Base-by-base conservation (phyloP, 2,888 invertebrate species). In the Erynnis tages region DNA sequence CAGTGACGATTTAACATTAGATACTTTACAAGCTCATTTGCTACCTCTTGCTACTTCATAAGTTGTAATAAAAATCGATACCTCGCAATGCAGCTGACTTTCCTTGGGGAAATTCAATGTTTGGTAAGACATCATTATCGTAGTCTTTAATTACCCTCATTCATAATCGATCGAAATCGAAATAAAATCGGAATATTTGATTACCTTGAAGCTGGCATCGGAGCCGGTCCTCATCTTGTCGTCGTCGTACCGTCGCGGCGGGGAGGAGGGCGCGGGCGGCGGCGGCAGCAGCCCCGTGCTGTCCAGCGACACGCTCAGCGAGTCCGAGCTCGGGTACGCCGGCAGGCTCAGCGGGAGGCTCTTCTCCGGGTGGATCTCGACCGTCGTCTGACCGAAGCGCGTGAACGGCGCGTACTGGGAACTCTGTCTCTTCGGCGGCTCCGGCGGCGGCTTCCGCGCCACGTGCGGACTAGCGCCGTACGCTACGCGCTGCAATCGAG, bases 171-270 rank as follows among this genome's bases (percentile, higher is more conserved):
- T n/a, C n/a, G n/a, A n/a, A n/a, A n/a, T n/a, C n/a, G n/a, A n/a
- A n/a, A n/a, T n/a, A n/a, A n/a, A n/a, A n/a, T 57, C 57, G 23
- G 16, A 37, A 37, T 8, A 8, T 27, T 27, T 8, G 27, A 8
- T 23, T 76, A 95, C 94, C 93, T 95, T 95, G 85, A 95, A 95
- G 87, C 95, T 95, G 74, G 95, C 94, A 80, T 95, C 95, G 63
- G 94, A 95, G 32, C 95, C 95, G 62, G 94, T 94, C 58, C 95
- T 89, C 54, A 79, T 71, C 49, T 87, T 86, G 50, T 88, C 86
- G 1, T 86, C 87, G 3, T 88, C 87, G 57, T 84, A 83, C 13
- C 86, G 61, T 10, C 83, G 54, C 14, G 93, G 93, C 0, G 94
- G 93, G 3, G 93, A 92, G 1, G 93, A 91, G 2, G 93, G 92